Base-by-base conservation (phyloP, 2,113 vertebrate genomes). In the Sakesphorus luctuosus region DNA sequence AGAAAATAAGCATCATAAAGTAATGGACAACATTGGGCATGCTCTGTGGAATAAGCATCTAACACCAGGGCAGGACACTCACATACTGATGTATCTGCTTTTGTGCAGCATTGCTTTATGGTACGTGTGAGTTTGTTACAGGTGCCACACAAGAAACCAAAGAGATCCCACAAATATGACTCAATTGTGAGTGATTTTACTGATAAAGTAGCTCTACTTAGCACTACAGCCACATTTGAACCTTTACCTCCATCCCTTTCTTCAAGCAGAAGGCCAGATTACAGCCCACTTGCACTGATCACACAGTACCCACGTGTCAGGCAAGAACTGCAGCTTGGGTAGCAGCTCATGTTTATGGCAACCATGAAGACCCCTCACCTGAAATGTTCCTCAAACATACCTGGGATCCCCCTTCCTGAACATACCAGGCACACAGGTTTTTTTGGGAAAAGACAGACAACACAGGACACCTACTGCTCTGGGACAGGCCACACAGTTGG, bases 1-100 rank as follows among this genome's bases (percentile, higher is more conserved):
- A 73, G 49, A 25, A 69, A 90, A 29, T 35, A 38, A 72, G 36
- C 26, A 18, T 0, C 0, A 33, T 46, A 23, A 58, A 62, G 17
- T 7, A 6, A 31, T 2, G 7, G 47, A 63, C 16, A 29, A 25
- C 19, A 4, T 24, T 6, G 3, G 24, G 47, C 21, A 9, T 2
- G 24, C 61, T 68, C 56, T 61, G 87, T 3, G 2, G 61, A 52
- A 78, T 0, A 0, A 15, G 24, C 25, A 40, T 17, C 46, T 35
- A 10, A 21, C 3, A 33, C 49, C 33, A 36, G 58, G 1, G 0
- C 38, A 55, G 56, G 47, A 24, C 59, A 20, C 43, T 13, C 1
- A 1, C 0, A 1, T 4, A 24, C 8, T 1, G 3, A 4, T 9
- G 4, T 5, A 28, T 24, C 62, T 29, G 18, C 19, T 74, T 52